phyloP scores from a whole-genome alignment of 53 echinoderm and acorn worm species.

The Echinarachnius parma region DNA sequence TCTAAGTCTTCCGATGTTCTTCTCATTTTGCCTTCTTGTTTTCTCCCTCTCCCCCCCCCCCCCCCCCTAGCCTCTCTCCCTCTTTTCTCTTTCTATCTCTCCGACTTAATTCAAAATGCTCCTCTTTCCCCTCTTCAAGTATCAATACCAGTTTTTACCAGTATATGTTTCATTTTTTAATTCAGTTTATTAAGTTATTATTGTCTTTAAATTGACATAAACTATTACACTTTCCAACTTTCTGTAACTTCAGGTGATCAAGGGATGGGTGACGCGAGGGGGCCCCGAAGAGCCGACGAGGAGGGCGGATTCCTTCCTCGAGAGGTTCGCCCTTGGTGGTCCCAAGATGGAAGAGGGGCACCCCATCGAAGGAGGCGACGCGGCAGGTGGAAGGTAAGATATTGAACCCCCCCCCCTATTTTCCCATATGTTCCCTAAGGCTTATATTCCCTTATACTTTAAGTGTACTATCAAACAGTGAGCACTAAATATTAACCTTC shows the following conservation, averaged over 20 bases:
- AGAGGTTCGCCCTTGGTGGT: slow-evolving; percentile 86
- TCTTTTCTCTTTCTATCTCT: background rate
- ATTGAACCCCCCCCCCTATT: too few relatives aligned
- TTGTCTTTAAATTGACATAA: background rate
- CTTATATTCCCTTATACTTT: too few relatives aligned
- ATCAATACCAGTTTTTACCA: background rate
- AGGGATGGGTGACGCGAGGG: slow-evolving; percentile 81
- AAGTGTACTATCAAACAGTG: too few relatives aligned
- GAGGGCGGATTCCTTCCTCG: slow-evolving; percentile 91
- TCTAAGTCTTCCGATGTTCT: too few relatives aligned
- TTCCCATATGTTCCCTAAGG: too few relatives aligned
- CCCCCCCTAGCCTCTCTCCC: too few relatives aligned
- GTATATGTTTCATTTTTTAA: background rate
- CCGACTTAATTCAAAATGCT: background rate
- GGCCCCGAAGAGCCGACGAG: slow-evolving; percentile 56
- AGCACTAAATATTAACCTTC: too few relatives aligned
- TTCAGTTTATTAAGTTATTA: background rate
- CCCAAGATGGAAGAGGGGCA: slow-evolving; percentile 60
- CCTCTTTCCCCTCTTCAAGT: background rate
- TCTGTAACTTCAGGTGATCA: slow-evolving; percentile 60
- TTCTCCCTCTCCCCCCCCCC: too few relatives aligned
- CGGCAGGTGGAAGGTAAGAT: slow-evolving; percentile 42
- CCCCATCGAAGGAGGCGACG: slow-evolving; percentile 7
- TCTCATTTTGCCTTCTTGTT: too few relatives aligned
- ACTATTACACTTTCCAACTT: background rate